Percentiles rank a stretch among this genome's conserved stretches.
phyloP scores from a whole-genome alignment of 2,888 invertebrate species.

The Mimas tiliae region DNA sequence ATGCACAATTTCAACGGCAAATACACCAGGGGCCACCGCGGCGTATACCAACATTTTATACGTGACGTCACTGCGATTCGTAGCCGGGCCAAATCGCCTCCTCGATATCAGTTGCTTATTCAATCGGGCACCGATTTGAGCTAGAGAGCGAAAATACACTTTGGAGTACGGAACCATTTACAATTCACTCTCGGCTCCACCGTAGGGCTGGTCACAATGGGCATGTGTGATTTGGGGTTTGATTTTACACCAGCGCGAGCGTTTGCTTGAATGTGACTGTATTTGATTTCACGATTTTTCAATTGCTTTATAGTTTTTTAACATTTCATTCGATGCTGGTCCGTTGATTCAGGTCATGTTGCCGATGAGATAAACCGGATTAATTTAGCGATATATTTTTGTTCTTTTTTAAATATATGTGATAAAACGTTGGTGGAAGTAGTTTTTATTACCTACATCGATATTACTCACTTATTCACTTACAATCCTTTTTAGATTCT shows the following conservation, averaged over 20 bases:
- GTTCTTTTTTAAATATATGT: background rate
- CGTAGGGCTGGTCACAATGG: constrained; percentile 44
- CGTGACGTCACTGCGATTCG: constrained; percentile 23
- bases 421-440: too few relatives aligned
- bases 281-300: constrained; percentile 6
- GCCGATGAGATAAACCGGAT: background rate
- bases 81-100: constrained; percentile 35
- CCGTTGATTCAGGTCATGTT: constrained; percentile 2
- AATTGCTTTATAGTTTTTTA: constrained; percentile 1
- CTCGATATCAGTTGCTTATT: constrained; percentile 75
- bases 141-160: constrained; percentile 64
- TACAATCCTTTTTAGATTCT: too few relatives aligned
- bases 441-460: too few relatives aligned
- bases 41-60: constrained; percentile 14
- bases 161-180: constrained; percentile 67
- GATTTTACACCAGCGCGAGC: constrained; percentile 40
- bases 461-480: too few relatives aligned
- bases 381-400: background rate
- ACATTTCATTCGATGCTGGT: background rate
- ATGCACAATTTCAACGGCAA: constrained; percentile 21
- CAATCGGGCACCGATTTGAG: constrained; percentile 67
- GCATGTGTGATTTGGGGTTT: constrained; percentile 53
- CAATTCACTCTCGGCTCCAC: constrained; percentile 57
- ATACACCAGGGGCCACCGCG: constrained; percentile 20
- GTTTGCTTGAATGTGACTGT: background rate